Conservation (phyloP, 2,888 invertebrate species). For the Ennomos erosarius region DNA sequence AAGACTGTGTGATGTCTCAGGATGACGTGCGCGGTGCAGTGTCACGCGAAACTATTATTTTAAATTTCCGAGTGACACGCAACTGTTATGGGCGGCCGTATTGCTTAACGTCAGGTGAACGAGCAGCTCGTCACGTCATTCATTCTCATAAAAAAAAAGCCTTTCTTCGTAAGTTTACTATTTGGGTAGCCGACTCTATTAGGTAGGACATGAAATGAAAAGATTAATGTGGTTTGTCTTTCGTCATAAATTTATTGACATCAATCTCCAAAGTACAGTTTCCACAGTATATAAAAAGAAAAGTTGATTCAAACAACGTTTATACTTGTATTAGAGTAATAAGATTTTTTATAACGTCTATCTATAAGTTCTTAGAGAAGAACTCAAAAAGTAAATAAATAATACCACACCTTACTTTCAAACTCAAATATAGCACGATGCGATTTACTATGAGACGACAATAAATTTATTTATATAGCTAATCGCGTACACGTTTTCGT, state of each 20-base stretch:
- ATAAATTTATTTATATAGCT: slow-evolving; percentile 19
- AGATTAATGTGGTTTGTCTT: slow-evolving; percentile 10
- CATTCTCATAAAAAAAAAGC: no score
- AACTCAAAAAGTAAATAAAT: slow-evolving; percentile 43
- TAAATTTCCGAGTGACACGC: no score
- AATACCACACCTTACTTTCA: slow-evolving; percentile 37
- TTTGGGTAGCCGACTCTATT: background rate
- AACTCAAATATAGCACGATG: slow-evolving; percentile 42
- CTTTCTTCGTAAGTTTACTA: no score
- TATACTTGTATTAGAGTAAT: slow-evolving; percentile 45
- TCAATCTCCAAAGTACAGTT: slow-evolving; percentile 71
- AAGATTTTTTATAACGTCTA: slow-evolving; percentile 57
- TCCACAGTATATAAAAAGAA: slow-evolving; percentile 65
- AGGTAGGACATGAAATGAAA: background rate
- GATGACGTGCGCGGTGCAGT: no score
- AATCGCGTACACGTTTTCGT: slow-evolving; percentile 3
- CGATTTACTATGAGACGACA: slow-evolving; percentile 30
- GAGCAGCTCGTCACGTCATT: no score
- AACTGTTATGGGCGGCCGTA: no score
- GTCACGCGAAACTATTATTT: no score
- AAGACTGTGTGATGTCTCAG: no score
- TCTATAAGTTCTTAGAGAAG: slow-evolving; percentile 49
- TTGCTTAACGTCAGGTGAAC: no score
- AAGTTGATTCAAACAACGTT: slow-evolving; percentile 52
- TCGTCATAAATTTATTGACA: slow-evolving; percentile 70